A percentile compares a stretch with the other conserved stretches of the same genome.
Evolutionary conservation across 2,797 vertebrate genomes (phyloP).

Genomic region (Epinephelus coioides): DNA sequence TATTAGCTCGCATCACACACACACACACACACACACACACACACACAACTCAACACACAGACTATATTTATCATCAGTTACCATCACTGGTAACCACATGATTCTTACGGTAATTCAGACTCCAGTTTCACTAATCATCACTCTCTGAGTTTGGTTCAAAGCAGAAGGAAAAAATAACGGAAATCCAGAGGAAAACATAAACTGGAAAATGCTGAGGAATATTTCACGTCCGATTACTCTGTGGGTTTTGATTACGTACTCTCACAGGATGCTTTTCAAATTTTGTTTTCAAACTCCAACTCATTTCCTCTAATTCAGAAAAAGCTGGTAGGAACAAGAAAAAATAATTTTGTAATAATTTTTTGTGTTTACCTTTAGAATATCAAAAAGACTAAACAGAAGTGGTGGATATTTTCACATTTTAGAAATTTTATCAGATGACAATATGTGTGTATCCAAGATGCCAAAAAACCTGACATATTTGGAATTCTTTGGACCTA

Average conservation of each 20-base stretch:
- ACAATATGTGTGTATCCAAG: too few relatives aligned
- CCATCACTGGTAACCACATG: slow-evolving; percentile 43
- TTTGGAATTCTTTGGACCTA: background rate
- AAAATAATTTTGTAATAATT: background rate
- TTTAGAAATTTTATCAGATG: background rate
- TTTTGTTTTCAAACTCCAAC: too few relatives aligned
- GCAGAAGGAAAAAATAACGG: slow-evolving; percentile 6
- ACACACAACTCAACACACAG: slow-evolving; percentile 29
- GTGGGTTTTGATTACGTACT: background rate
- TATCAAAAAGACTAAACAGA: background rate
- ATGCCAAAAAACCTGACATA: too few relatives aligned
- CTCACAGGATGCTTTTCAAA: background rate
- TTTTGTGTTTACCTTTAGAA: background rate
- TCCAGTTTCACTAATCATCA: slow-evolving; percentile 27
- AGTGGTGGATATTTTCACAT: background rate
- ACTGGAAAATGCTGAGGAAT: background rate
- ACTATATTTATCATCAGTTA: slow-evolving; percentile 70
- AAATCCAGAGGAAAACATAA: slow-evolving; percentile 10
- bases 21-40: slow-evolving; percentile 12
- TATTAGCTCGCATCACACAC: slow-evolving; percentile 12
- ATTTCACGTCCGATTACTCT: background rate
- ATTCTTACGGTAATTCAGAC: slow-evolving; percentile 46
- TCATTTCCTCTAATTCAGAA: too few relatives aligned
- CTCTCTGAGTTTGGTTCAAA: slow-evolving; percentile 40
- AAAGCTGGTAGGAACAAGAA: background rate